Evolutionary conservation across 2,797 vertebrate genomes (phyloP).

Genomic region (Syngnathus acus): DNA sequence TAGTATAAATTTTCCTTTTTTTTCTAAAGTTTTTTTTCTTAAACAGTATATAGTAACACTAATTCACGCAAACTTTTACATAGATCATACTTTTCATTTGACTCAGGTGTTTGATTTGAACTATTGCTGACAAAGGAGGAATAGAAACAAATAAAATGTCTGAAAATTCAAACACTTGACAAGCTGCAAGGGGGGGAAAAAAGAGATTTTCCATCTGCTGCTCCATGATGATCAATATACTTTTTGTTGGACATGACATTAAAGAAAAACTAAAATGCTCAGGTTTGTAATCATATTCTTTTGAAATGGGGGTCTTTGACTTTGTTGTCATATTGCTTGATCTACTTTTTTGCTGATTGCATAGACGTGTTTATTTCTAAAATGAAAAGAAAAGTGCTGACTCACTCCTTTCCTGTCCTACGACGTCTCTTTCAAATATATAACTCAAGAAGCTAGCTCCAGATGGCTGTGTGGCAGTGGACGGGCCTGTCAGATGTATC

Average conservation of each 20-base stretch:
- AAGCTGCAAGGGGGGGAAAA: constrained; percentile 12
- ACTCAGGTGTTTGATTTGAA: constrained; percentile 17
- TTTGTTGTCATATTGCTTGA: constrained; percentile 44
- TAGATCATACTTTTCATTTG: constrained; percentile 2
- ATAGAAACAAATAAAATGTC: constrained; percentile 20
- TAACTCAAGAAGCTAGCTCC: constrained; percentile 14
- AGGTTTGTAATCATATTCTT: constrained; percentile 44
- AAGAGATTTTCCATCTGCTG: constrained; percentile 49
- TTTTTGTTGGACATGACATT: constrained; percentile 37
- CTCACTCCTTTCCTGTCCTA: constrained; percentile 12
- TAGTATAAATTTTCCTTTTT: no score
- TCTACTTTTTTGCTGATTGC: constrained; percentile 30
- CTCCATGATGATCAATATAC: constrained; percentile 47
- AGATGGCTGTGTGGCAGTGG: constrained; percentile 27
- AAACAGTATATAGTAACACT: neutral
- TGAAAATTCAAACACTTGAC: constrained; percentile 45
- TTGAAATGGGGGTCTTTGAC: constrained; percentile 43
- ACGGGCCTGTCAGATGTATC: constrained; percentile 17
- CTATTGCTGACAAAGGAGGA: constrained; percentile 41
- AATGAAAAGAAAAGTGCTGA: constrained; percentile 39
- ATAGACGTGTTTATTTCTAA: constrained; percentile 30
- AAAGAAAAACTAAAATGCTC: constrained; percentile 27
- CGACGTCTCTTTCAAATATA: constrained; percentile 11
- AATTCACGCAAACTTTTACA: neutral
- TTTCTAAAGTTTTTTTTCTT: neutral